Percentiles rank a stretch among this genome's conserved stretches.
phyloP scores from a whole-genome alignment of 2,797 vertebrate species.

The Fratercula arctica region DNA sequence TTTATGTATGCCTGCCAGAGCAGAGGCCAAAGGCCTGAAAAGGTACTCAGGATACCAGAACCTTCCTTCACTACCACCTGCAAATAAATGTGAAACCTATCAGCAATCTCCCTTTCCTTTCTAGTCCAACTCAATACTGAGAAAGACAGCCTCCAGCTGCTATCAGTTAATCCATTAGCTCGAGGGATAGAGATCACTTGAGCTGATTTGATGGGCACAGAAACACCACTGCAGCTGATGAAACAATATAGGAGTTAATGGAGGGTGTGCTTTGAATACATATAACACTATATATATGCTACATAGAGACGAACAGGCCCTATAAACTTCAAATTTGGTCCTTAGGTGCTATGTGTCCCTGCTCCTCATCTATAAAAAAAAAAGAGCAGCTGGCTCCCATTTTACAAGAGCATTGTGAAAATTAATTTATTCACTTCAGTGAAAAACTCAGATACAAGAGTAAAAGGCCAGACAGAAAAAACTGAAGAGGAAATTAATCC shows the following conservation, averaged over 20 bases:
- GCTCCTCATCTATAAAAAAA: background rate
- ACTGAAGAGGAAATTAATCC: slow-evolving; percentile 15
- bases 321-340: background rate
- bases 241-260: background rate
- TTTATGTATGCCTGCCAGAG: background rate
- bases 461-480: slow-evolving; percentile 11
- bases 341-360: background rate
- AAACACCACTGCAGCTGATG: background rate
- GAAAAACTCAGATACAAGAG: background rate
- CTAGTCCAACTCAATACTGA: background rate
- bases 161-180: slow-evolving; percentile 10
- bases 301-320: background rate
- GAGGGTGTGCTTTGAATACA: background rate
- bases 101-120: background rate
- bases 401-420: background rate
- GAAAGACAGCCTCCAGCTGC: background rate
- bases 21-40: background rate
- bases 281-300: background rate
- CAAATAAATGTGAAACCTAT: background rate
- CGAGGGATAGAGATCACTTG: background rate
- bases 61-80: background rate
- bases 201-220: background rate
- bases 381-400: background rate
- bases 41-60: background rate
- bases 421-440: background rate